phyloP scores from a whole-genome alignment of 2,888 invertebrate genomes.

The Nomada hirtipes region DNA sequence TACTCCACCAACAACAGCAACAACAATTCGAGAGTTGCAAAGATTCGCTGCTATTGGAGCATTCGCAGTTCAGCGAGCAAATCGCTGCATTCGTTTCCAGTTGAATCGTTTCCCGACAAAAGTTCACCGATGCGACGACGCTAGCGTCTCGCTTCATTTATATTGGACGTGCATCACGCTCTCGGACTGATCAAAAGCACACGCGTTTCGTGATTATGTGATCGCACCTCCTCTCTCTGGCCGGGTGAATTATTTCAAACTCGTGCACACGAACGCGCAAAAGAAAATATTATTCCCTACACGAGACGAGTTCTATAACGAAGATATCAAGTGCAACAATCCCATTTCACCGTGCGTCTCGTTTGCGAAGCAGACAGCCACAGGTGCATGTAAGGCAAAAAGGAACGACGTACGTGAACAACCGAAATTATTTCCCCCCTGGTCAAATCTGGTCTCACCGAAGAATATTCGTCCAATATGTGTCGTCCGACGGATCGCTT shows the following conservation, averaged over 20 bases:
- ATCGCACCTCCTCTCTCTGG: constrained; percentile 51
- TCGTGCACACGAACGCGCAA: constrained; percentile 48
- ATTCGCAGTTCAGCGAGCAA: constrained; percentile 83
- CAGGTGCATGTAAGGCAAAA: not conserved
- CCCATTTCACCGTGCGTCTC: not conserved
- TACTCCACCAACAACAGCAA: constrained; percentile 70
- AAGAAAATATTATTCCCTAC: constrained; percentile 6
- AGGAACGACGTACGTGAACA: not conserved
- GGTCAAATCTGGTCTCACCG: constrained; percentile 13
- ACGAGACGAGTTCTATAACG: constrained; percentile 2
- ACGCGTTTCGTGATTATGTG: constrained; percentile 69
- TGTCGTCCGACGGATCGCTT: constrained; percentile 41
- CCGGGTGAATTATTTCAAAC: constrained; percentile 31
- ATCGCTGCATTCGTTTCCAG: constrained; percentile 83
- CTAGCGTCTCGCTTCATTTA: constrained; percentile 50
- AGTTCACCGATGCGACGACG: constrained; percentile 45
- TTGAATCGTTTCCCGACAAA: constrained; percentile 73
- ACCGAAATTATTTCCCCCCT: not conserved
- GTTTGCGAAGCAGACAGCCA: not conserved
- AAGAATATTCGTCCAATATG: constrained; percentile 53
- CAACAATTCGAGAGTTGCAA: constrained; percentile 83
- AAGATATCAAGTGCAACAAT: constrained; percentile 10
- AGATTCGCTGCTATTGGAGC: constrained; percentile 81
- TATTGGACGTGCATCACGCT: constrained; percentile 60
- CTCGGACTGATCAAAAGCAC: constrained; percentile 63